Conservation (phyloP, 2,888 invertebrate genomes). For the Oligia fasciuncula region DNA sequence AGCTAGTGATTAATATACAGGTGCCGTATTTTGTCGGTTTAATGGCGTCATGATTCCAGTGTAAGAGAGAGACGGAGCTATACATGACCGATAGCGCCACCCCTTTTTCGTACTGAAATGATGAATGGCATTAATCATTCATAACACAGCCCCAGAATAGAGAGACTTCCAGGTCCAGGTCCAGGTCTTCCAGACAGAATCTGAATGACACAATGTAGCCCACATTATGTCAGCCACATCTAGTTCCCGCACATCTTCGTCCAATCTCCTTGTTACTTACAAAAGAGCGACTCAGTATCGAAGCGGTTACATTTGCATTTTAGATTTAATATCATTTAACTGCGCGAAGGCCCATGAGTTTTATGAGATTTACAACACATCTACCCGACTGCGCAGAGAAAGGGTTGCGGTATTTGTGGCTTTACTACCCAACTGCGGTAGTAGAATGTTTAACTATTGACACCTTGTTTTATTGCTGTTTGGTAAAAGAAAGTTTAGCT, state of each 20-base stretch:
- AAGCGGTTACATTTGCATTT: constrained; percentile 76
- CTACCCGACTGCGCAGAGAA: constrained; percentile 34
- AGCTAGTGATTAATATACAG: neutral
- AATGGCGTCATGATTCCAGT: no score
- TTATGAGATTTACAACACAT: constrained; percentile 49
- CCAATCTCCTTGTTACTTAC: constrained; percentile 55
- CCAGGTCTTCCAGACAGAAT: neutral
- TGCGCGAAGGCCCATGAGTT: constrained; percentile 51
- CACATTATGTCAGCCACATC: neutral
- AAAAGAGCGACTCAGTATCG: constrained; percentile 70
- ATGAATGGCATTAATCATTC: neutral
- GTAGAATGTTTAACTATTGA: constrained; percentile 19
- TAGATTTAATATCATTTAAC: constrained; percentile 76
- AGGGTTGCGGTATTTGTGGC: constrained; percentile 26
- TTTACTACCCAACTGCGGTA: neutral
- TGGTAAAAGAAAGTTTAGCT: neutral
- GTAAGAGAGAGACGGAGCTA: no score
- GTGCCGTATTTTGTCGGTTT: no score
- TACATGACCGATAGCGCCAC: no score
- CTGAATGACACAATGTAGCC: neutral
- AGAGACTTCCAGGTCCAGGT: neutral
- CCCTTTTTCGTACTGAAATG: no score
- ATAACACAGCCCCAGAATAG: neutral
- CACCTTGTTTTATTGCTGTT: constrained; percentile 1
- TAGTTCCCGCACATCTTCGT: constrained; percentile 12